A percentile compares a stretch with the other conserved stretches of the same genome.
Conservation (phyloP, 2,797 vertebrate genomes). For the Rhinoraja longicauda region DNA sequence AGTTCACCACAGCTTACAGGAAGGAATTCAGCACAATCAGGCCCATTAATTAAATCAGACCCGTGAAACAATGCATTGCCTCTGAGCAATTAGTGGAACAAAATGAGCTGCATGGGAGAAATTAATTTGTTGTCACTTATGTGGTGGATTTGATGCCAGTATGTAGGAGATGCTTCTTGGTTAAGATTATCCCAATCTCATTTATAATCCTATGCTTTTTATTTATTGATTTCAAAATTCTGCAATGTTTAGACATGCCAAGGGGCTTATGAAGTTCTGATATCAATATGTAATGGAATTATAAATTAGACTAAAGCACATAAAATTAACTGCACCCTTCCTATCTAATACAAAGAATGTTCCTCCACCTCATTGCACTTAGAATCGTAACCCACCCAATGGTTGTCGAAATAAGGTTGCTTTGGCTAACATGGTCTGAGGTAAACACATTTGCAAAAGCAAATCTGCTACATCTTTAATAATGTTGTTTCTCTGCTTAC, state of each 20-base stretch:
- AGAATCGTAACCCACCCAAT: too few relatives aligned
- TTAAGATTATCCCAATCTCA: neutral
- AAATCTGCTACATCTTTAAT: neutral
- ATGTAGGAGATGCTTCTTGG: neutral
- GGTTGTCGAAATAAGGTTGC: neutral
- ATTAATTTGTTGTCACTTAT: neutral
- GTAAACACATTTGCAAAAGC: neutral
- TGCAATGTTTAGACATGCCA: neutral
- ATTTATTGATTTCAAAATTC: neutral
- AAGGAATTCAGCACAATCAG: too few relatives aligned
- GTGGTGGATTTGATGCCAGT: neutral
- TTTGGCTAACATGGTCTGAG: neutral
- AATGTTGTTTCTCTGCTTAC: neutral
- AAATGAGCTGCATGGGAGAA: neutral
- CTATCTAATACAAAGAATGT: neutral
- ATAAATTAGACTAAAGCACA: neutral
- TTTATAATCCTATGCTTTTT: neutral
- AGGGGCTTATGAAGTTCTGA: neutral
- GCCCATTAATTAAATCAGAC: neutral
- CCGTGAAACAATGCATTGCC: neutral
- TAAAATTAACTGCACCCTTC: neutral
- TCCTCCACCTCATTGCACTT: neutral
- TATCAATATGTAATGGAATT: neutral
- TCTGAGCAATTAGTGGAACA: neutral
- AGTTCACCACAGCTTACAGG: too few relatives aligned